phyloP scores from a whole-genome alignment of 2,797 vertebrate species.

The Poeciliopsis gracilis region DNA sequence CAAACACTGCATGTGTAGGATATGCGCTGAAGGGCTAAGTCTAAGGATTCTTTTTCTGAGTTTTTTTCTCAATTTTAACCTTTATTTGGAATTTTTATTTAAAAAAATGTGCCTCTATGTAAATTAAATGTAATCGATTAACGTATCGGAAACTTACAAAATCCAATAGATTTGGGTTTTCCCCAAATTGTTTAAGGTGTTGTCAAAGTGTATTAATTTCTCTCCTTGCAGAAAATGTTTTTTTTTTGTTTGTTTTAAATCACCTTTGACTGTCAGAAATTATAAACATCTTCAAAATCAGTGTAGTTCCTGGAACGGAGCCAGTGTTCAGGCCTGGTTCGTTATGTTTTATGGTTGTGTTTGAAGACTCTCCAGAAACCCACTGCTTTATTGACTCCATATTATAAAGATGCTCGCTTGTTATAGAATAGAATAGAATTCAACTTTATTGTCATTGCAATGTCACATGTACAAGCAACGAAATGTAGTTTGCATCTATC shows the following conservation, averaged over 20 bases:
- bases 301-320: not conserved
- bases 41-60: slow-evolving; percentile 11
- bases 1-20: slow-evolving; percentile 40
- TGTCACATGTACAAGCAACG: no score
- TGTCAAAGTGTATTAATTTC: not conserved
- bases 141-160: not conserved
- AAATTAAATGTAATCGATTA: not conserved
- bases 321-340: not conserved
- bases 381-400: not conserved
- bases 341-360: not conserved
- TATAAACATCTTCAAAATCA: not conserved
- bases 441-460: no score
- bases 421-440: no score
- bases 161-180: not conserved
- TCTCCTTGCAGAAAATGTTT: not conserved
- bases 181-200: not conserved
- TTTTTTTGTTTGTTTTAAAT: not conserved
- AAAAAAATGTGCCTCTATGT: not conserved
- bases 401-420: not conserved
- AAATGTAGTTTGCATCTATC: no score
- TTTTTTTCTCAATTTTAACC: not conserved
- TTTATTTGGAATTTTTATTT: not conserved
- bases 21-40: slow-evolving; percentile 44
- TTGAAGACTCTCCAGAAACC: not conserved
- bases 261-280: not conserved